Evolutionary conservation across 1,140 invertebrate species (phyloP).

Genomic region (Telenomus remus): DNA sequence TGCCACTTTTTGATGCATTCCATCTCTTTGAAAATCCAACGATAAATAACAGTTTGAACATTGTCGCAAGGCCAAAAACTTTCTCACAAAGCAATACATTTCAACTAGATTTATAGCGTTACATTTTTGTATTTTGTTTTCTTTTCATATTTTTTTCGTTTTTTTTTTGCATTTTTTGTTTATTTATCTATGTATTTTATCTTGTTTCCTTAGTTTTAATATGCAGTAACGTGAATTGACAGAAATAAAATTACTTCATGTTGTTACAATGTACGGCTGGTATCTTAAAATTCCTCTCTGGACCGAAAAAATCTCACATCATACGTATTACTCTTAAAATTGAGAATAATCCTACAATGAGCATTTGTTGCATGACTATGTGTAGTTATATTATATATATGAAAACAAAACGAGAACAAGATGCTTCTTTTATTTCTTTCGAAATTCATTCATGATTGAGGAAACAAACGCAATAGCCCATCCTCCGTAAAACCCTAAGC

Average conservation of each 20-base stretch:
- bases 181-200: conserved; percentile 9
- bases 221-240: conserved; percentile 23
- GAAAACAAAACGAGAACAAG: conserved; percentile 32
- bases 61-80: conserved; percentile 28
- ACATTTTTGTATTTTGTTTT: conserved; percentile 17
- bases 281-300: conserved; percentile 32
- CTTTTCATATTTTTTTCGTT: conserved; percentile 2
- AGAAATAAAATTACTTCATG: conserved; percentile 23
- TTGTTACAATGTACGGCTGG: conserved; percentile 31
- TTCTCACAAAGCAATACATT: conserved; percentile 17
- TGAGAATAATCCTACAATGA: conserved; percentile 49
- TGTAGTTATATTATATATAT: conserved; percentile 3
- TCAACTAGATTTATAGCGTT: conserved; percentile 28
- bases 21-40: too few species aligned
- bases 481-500: conserved; percentile 9
- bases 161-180: conserved; percentile 7
- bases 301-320: too few species aligned
- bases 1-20: too few species aligned
- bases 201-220: conserved; percentile 26
- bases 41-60: not conserved
- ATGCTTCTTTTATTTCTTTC: conserved; percentile 30
- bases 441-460: conserved; percentile 29
- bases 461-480: conserved; percentile 21
- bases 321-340: conserved; percentile 39
- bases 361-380: conserved; percentile 43